Conservation (phyloP, 2,113 vertebrate species). For the Lycaon pictus region DNA sequence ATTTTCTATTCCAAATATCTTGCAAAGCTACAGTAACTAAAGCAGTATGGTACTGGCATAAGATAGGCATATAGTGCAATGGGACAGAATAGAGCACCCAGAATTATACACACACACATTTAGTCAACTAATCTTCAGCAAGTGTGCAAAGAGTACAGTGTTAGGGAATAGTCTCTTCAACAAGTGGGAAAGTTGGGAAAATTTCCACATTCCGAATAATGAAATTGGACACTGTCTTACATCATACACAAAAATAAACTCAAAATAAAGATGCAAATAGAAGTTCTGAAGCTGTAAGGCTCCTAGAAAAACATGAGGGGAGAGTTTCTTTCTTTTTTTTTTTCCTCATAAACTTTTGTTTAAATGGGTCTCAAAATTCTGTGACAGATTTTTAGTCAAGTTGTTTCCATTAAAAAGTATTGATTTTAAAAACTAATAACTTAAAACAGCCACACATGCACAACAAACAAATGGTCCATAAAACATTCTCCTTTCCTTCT, state of each 20-base stretch:
- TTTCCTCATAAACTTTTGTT: too few species aligned
- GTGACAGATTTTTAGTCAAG: too few species aligned
- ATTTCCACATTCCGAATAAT: background rate
- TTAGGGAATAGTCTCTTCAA: background rate
- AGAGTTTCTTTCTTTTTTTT: background rate
- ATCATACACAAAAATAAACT: background rate
- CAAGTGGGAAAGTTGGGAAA: background rate
- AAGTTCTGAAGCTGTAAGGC: background rate
- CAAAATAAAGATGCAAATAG: background rate
- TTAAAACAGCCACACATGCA: too few species aligned
- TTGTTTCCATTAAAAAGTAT: too few species aligned
- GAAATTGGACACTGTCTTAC: background rate
- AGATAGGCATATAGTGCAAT: background rate
- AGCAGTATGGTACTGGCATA: background rate
- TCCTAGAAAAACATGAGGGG: background rate
- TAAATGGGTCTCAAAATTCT: too few species aligned
- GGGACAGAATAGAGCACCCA: background rate
- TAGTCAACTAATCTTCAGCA: background rate
- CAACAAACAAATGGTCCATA: too few species aligned
- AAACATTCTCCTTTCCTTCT: too few species aligned
- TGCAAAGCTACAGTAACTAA: background rate
- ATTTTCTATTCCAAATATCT: background rate
- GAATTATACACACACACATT: background rate
- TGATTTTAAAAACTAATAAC: too few species aligned
- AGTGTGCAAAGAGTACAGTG: background rate